These are phyloP conservation scores for Mus musculus DNA, from an alignment of 2,113 vertebrate genomes.

Conservation along the genomic window DNA sequence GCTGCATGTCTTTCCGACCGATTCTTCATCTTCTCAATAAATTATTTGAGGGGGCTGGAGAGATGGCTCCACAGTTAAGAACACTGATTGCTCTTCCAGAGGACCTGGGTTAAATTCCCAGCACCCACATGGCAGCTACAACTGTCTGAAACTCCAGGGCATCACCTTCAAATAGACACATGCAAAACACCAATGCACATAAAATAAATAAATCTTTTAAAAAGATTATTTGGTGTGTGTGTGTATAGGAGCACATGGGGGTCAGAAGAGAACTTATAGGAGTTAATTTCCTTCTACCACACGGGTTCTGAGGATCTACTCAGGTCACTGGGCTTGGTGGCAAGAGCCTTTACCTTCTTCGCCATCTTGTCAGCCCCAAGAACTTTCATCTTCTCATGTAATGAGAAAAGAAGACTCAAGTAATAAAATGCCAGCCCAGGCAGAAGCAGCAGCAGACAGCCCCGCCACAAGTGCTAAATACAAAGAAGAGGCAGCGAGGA, in stretches of 20 bases:
- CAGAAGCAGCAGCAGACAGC: background rate
- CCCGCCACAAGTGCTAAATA: slow-evolving; percentile 48
- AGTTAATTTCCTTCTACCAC: too few species aligned
- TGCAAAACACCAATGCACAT: too few species aligned
- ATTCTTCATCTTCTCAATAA: background rate
- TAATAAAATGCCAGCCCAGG: background rate
- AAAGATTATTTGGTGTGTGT: background rate
- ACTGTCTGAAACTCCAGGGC: too few species aligned
- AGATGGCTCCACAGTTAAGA: too few species aligned
- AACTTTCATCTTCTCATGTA: background rate
- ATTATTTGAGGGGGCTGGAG: too few species aligned
- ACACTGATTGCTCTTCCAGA: too few species aligned
- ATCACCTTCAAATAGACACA: too few species aligned
- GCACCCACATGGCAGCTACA: too few species aligned
- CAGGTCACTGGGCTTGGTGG: background rate
- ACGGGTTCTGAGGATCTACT: background rate
- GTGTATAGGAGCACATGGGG: too few species aligned
- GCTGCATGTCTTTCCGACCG: background rate
- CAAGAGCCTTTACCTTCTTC: background rate
- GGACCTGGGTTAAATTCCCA: too few species aligned
- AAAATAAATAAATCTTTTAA: background rate
- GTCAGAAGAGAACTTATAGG: background rate
- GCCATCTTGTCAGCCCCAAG: background rate
- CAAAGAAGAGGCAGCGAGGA: slow-evolving; percentile 48
- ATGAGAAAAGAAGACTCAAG: background rate